Conservation (phyloP, 2,113 vertebrate species). For the Acanthisitta chloris region DNA sequence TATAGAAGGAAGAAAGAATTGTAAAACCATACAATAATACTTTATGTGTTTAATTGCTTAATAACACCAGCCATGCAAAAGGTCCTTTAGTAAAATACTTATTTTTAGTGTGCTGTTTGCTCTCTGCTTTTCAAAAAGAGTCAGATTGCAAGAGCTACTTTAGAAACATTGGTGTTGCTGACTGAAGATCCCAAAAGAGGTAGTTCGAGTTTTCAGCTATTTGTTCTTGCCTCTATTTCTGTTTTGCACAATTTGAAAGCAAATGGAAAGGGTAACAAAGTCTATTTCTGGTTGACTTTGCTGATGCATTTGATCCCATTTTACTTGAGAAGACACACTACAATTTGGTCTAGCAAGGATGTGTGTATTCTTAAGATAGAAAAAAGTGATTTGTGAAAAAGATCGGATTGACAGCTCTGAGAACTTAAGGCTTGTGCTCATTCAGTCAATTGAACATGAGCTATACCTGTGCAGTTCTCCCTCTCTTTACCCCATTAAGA, state of each 20-base stretch:
- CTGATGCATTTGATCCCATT: background rate
- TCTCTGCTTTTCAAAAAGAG: background rate
- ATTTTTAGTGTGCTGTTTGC: background rate
- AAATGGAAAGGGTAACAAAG: background rate
- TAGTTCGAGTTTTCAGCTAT: background rate
- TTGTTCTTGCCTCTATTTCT: background rate
- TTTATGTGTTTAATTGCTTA: background rate
- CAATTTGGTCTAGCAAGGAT: background rate
- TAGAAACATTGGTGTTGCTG: background rate
- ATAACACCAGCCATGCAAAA: background rate
- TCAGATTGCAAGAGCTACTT: background rate
- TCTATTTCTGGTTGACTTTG: background rate
- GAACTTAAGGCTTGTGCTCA: background rate
- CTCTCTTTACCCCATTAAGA: background rate
- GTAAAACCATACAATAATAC: background rate
- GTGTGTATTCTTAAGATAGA: background rate
- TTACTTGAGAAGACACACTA: background rate
- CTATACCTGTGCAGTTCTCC: background rate
- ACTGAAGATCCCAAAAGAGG: background rate
- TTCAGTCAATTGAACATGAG: background rate
- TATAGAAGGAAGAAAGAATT: background rate
- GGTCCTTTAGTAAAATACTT: background rate
- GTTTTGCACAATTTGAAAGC: background rate
- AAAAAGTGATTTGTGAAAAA: background rate
- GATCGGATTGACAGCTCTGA: background rate